Conservation (phyloP, 2,888 invertebrate genomes). For the Leucophora obtusa region DNA sequence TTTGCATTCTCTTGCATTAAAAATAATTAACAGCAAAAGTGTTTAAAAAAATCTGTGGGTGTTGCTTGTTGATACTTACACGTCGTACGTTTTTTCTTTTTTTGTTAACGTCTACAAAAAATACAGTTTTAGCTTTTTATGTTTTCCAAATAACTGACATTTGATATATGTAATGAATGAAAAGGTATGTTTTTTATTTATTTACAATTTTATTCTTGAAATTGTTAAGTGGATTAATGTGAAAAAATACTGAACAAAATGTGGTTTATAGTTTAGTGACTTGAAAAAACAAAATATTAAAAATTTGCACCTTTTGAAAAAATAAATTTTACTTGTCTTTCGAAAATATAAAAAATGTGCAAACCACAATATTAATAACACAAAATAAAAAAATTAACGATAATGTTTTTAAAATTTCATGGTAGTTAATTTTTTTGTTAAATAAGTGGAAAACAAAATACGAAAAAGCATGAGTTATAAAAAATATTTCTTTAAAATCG, state of each 20-base stretch:
- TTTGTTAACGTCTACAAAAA: slow-evolving; percentile 48
- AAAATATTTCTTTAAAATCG: no score
- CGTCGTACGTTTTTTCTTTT: slow-evolving; percentile 8
- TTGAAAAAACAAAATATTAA: not conserved
- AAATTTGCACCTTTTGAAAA: no score
- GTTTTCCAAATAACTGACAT: slow-evolving; percentile 20
- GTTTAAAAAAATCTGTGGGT: slow-evolving; percentile 50
- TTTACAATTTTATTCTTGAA: not conserved
- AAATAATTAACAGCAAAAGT: slow-evolving; percentile 16
- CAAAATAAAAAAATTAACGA: no score
- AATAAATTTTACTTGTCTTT: no score
- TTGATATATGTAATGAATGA: slow-evolving; percentile 5
- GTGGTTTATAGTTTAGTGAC: not conserved
- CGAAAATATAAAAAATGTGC: no score
- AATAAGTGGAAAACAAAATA: no score
- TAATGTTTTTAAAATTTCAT: no score
- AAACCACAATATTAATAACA: no score
- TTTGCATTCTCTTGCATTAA: slow-evolving; percentile 8
- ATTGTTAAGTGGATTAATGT: no score
- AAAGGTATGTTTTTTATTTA: slow-evolving; percentile 14
- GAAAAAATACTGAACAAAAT: not conserved
- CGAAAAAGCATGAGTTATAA: no score
- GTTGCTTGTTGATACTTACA: slow-evolving; percentile 44
- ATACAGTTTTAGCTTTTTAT: not conserved
- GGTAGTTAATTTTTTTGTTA: no score